Base-by-base conservation (phyloP, 2,113 vertebrate species). In the Gallinago paraguaiae region DNA sequence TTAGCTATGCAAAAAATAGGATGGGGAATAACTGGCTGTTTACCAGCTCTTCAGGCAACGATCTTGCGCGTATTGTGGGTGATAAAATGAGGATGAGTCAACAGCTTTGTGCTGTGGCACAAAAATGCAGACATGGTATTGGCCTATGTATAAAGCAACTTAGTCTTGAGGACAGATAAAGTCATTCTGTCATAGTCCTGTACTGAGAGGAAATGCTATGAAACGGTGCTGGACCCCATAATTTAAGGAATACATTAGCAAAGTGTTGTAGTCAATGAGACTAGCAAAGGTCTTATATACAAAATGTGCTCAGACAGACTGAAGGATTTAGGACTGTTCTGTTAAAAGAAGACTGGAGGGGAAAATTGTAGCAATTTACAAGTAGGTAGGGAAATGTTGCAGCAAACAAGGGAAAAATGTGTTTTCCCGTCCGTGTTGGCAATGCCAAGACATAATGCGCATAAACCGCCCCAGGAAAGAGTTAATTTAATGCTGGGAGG, bases 361-460 rank as follows among this genome's bases (percentile, higher is more conserved):
- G 24, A 19, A 51, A 80, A 51, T 9, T 31, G 1, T 41, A 69
- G 4, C 8, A 25, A 22, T 76, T 71, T 88, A 23, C 13, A 59
- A 59, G 4, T 13, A 37, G 30, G 19, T 60, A 35, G 41, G 63
- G 43, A 88, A 80, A 71, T 33, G 6, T 45, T 82, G 17, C 14
- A 13, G 15, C 19, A 48, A 74, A 70, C 1, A n/a, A 59, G 22
- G 28, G 37, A 67, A 67, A 75, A 51, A 45, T 46, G 30, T 8
- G 5, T 93, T 76, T 76, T 13, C 17, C 19, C 17, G 30, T 27
- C 14, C 0, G 0, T 31, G 10, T 57, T 78, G 46, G 17, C 24
- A 48, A 19, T n/a, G 35, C 24, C 43, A 50, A 88, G 60, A 19
- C 1, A 2, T 30, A 39, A 45, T 1, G 0, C 39, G 12, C 8